These are phyloP conservation scores for Pseudomyrmex dendroicus DNA, from an alignment of 1,140 invertebrate species.

Conservation along the genomic window DNA sequence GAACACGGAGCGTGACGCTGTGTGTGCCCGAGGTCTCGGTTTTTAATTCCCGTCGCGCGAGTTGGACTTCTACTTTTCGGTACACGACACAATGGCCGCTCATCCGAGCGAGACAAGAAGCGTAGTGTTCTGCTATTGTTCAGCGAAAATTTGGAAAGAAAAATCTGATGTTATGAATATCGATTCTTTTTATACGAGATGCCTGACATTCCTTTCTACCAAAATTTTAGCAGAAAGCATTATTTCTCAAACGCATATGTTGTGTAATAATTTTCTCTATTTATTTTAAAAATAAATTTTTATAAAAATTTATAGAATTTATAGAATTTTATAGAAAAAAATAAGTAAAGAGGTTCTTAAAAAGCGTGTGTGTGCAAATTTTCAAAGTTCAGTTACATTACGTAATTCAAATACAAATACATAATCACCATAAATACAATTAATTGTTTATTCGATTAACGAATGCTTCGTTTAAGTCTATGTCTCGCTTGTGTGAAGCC, in stretches of 20 bases:
- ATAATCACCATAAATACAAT: too few relatives aligned
- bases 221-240: constrained; percentile 2
- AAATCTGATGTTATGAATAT: neutral
- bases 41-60: constrained; percentile 46
- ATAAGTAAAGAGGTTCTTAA: too few relatives aligned
- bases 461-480: neutral
- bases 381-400: too few relatives aligned
- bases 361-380: too few relatives aligned
- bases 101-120: constrained; percentile 9
- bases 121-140: neutral
- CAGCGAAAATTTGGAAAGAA: neutral
- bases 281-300: neutral
- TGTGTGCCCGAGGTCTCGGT: constrained; percentile 31
- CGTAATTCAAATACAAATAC: too few relatives aligned
- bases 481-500: neutral
- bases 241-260: neutral
- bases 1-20: constrained; percentile 32
- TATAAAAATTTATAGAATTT: neutral
- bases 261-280: too few relatives aligned
- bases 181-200: neutral
- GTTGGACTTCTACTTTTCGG: constrained; percentile 26
- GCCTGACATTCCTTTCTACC: neutral
- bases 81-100: constrained; percentile 6
- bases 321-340: too few relatives aligned
- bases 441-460: too few relatives aligned